Evolutionary conservation across 2,113 vertebrate genomes (phyloP), one percentile per base, ranked within the genome.

Genomic region (Phrynocephalus versicolor): DNA sequence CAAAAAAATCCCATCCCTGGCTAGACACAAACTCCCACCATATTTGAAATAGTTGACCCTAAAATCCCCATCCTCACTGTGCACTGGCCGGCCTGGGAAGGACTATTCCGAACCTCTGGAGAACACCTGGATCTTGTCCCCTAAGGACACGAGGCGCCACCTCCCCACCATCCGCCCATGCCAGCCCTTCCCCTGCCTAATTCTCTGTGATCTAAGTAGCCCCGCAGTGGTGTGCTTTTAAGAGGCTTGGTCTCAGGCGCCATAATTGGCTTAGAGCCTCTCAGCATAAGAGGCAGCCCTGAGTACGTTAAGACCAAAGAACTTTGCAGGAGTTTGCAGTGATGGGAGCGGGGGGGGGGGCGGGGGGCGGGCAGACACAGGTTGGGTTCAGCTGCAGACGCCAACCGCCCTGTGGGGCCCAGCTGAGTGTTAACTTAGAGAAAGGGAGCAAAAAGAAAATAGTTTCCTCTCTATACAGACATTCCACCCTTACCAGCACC

Each of bases 401-500:
- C 27, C 64, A 67, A 67, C 64, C 13, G 27, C 64, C 64, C 64
- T 67, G 3, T 9, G 3, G 27, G 27, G 1, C 27, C 23, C 25
- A 65, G 64, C 64, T 65, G 10, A 51, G 10, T 51, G 45, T 51
- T 10, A 51, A 51, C 45, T 51, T 51, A 51, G 45, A 51, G 45
- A 51, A 51, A 51, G 10, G 45, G 5, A n/a, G n/a, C n/a, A n/a
- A n/a, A n/a, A n/a, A n/a, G n/a, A n/a, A n/a, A n/a, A n/a, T n/a
- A 51, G 10, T 51, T 51, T 51, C 45, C 45, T 51, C 10, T 51
- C 25, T 30, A 19, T 15, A 57, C 41, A 77, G n/a, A 2, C 15
- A 19, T 67, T 3, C 23, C 5, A 65, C 85, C 81, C 87, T 88
- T 85, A 88, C 87, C 35, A 81, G n/a, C 21, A 62, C 39, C 64